Evolutionary conservation across 2,113 vertebrate genomes (phyloP).

Genomic region (Alethe castanea): DNA sequence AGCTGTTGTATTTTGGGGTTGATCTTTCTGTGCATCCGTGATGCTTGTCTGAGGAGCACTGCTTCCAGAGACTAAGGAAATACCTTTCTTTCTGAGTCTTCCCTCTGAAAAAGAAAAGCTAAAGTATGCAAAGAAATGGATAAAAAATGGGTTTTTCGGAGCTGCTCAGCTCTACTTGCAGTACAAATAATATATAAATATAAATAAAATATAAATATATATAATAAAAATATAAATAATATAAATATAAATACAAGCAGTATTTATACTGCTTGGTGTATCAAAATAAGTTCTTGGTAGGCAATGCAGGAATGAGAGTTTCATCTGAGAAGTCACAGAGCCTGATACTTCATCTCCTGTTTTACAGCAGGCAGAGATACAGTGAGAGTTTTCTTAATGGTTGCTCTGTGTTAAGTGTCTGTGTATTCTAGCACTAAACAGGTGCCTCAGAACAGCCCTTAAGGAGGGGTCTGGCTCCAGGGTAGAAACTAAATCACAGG

Average conservation of each 20-base stretch:
- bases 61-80: neutral
- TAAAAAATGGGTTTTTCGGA: neutral
- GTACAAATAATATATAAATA: no score
- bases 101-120: neutral
- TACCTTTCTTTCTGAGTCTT: neutral
- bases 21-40: neutral
- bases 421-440: neutral
- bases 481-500: neutral
- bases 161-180: neutral
- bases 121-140: neutral
- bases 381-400: neutral
- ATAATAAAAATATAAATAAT: no score
- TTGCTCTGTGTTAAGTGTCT: neutral
- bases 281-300: neutral
- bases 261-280: neutral
- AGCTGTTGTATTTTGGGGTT: neutral
- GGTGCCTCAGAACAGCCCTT: neutral
- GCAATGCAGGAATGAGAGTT: neutral
- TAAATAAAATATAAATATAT: no score
- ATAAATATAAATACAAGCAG: no score
- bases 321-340: neutral
- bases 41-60: neutral
- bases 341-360: neutral
- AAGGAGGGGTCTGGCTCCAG: neutral
- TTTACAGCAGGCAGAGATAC: neutral